Evolutionary conservation across 1,140 invertebrate species (phyloP).

Genomic region (Hylyphantes graminicola): DNA sequence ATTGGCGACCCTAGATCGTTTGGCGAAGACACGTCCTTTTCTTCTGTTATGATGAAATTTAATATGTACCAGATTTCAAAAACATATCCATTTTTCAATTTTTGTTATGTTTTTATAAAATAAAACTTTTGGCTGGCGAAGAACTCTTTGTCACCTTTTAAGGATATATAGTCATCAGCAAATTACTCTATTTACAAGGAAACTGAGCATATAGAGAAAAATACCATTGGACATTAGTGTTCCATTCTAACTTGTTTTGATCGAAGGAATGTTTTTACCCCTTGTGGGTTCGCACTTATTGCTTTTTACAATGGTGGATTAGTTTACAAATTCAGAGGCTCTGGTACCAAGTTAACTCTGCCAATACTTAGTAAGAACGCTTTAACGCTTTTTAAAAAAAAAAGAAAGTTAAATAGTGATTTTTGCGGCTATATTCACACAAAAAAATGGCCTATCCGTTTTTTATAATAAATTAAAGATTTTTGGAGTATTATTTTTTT

Average conservation of each 20-base stretch:
- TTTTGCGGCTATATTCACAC: no score
- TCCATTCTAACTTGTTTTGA: slow-evolving; percentile 20
- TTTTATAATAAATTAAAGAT: no score
- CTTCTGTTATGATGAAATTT: no score
- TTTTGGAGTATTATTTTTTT: no score
- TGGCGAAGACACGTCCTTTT: no score
- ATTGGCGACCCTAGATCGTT: no score
- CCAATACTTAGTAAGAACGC: no score
- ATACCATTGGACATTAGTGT: neutral
- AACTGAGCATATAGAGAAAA: neutral
- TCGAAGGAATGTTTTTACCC: neutral
- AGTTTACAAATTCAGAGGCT: slow-evolving; percentile 4
- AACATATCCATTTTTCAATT: no score
- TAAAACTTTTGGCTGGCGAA: slow-evolving; percentile 9
- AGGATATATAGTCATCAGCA: neutral
- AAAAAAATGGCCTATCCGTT: no score
- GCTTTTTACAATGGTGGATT: neutral
- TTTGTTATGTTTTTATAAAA: neutral
- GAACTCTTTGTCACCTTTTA: neutral
- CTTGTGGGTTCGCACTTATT: neutral
- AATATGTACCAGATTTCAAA: no score
- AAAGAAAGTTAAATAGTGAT: no score
- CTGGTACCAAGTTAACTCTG: neutral
- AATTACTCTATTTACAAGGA: slow-evolving; percentile 24
- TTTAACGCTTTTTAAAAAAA: no score